These are phyloP conservation scores for Gobio gobio DNA, from an alignment of 2,113 vertebrate species.

Conservation along the genomic window DNA sequence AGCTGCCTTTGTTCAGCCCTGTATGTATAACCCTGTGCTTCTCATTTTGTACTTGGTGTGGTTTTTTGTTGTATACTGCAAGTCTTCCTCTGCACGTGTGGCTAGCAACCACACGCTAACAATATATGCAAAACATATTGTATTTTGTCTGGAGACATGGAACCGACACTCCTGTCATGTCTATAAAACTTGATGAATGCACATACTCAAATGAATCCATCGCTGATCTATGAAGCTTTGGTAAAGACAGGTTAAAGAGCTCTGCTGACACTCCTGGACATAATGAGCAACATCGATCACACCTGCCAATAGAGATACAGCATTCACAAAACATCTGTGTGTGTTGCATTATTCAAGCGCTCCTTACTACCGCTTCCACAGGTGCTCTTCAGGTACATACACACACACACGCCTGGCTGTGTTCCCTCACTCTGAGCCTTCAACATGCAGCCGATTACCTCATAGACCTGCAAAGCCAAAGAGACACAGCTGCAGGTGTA, in stretches of 20 bases:
- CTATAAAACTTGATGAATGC: neutral
- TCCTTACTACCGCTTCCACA: constrained; percentile 9
- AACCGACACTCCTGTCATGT: neutral
- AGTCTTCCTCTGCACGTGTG: too few species aligned
- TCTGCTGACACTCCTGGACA: neutral
- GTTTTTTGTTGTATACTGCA: too few species aligned
- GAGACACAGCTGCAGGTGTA: constrained; percentile 31
- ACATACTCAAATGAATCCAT: neutral
- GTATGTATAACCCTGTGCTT: too few species aligned
- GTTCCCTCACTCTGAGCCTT: neutral
- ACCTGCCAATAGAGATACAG: neutral
- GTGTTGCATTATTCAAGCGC: constrained; percentile 1
- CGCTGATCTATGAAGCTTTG: constrained; percentile 7
- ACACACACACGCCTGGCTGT: constrained; percentile 6
- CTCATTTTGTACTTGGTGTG: too few species aligned
- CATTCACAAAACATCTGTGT: neutral
- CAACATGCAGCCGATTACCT: constrained; percentile 29
- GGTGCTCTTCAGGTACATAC: neutral
- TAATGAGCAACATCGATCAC: constrained; percentile 2
- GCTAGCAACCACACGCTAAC: too few species aligned
- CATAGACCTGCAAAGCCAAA: constrained; percentile 15
- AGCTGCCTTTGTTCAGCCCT: too few species aligned
- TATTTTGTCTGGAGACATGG: neutral
- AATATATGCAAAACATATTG: neutral
- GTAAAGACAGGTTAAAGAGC: constrained; percentile 30